These are phyloP conservation scores for Malthinus seriepunctatus DNA, from an alignment of 2,888 invertebrate genomes.

Conservation along the genomic window DNA sequence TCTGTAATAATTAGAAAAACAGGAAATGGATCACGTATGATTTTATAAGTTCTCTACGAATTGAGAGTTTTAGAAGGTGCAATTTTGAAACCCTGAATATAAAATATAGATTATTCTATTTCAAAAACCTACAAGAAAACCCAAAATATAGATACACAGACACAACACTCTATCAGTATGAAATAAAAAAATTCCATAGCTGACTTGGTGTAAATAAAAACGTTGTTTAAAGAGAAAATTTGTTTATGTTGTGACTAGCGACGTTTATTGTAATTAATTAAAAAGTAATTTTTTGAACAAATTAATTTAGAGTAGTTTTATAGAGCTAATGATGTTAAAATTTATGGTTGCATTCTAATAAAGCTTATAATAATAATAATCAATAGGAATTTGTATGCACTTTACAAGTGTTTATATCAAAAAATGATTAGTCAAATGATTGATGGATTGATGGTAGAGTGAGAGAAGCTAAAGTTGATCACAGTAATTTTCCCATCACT, in stretches of 20 bases:
- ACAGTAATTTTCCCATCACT: slow-evolving; percentile 56
- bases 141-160: too few species aligned
- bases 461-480: slow-evolving; percentile 49
- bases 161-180: too few species aligned
- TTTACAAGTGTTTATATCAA: slow-evolving; percentile 54
- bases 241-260: slow-evolving; percentile 30
- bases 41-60: too few species aligned
- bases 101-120: too few species aligned
- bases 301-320: slow-evolving; percentile 32
- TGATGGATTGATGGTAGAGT: slow-evolving; percentile 54
- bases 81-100: too few species aligned
- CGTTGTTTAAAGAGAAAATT: background rate
- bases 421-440: slow-evolving; percentile 54
- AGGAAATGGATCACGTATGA: too few species aligned
- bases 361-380: slow-evolving; percentile 54
- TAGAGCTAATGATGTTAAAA: slow-evolving; percentile 45
- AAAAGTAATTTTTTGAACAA: slow-evolving; percentile 20
- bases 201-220: background rate
- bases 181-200: too few species aligned
- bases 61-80: too few species aligned
- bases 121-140: too few species aligned
- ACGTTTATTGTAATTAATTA: slow-evolving; percentile 8
- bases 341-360: slow-evolving; percentile 51
- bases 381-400: slow-evolving; percentile 52
- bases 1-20: too few species aligned